A percentile compares a stretch with the other conserved stretches of the same genome.
Conservation (phyloP, 1,140 invertebrate genomes). For the Cydia fagiglandana region DNA sequence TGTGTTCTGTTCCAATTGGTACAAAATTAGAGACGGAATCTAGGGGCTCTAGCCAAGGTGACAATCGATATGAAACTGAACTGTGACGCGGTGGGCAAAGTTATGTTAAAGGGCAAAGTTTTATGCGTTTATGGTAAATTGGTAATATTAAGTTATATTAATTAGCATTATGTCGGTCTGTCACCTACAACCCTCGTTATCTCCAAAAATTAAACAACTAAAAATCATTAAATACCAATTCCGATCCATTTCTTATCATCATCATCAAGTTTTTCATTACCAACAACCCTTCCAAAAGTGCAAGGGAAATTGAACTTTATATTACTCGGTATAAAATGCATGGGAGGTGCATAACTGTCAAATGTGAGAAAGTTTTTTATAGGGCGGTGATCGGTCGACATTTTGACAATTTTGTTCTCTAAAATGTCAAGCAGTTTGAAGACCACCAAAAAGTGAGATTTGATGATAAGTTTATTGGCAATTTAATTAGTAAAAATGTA, state of each 20-base stretch:
- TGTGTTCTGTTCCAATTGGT: too few relatives aligned
- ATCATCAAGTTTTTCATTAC: neutral
- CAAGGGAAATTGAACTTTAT: conserved; percentile 37
- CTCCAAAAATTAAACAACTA: neutral
- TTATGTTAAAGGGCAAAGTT: too few relatives aligned
- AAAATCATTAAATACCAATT: conserved; percentile 12
- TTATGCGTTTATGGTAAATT: too few relatives aligned
- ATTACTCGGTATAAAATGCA: neutral
- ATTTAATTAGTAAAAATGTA: conserved; percentile 7
- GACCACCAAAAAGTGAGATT: conserved; percentile 54
- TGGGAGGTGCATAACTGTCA: neutral
- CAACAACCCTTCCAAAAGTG: neutral
- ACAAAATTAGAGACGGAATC: too few relatives aligned
- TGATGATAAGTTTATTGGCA: neutral
- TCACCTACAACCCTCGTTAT: conserved; percentile 10
- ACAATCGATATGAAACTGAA: too few relatives aligned
- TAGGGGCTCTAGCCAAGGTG: too few relatives aligned
- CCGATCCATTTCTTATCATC: conserved; percentile 11
- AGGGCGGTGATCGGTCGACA: conserved; percentile 66
- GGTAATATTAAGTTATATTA: too few relatives aligned
- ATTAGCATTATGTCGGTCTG: neutral
- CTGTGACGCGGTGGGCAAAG: too few relatives aligned
- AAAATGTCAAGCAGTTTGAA: conserved; percentile 66
- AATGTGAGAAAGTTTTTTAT: conserved; percentile 21
- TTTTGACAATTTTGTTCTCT: conserved; percentile 71